phyloP scores from a whole-genome alignment of 2,113 vertebrate species.

The Datnioides undecimradiatus region DNA sequence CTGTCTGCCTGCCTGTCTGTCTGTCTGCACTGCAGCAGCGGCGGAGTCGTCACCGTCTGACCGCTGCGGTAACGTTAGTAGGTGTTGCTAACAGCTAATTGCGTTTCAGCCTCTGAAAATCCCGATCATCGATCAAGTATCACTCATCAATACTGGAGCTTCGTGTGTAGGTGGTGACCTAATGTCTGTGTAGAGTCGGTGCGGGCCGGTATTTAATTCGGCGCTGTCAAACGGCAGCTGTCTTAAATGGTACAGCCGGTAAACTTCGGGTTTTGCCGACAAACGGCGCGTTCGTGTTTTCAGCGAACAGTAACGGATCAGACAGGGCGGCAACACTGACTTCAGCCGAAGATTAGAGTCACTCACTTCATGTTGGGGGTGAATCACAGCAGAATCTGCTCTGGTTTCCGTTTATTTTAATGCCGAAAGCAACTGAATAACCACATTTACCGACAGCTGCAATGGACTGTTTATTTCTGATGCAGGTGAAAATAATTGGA shows the following conservation, averaged over 20 bases:
- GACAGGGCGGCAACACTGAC: conserved; percentile 33
- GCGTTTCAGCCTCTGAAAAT: not conserved
- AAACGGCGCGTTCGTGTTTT: not conserved
- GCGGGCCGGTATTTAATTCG: not conserved
- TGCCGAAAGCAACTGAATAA: not conserved
- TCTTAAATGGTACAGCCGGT: too few species aligned
- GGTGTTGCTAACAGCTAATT: conserved; percentile 15
- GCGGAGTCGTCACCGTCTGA: conserved; percentile 3
- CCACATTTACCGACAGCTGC: fast-evolving
- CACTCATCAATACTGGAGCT: not conserved
- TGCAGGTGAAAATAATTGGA: too few species aligned
- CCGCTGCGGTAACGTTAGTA: conserved; percentile 32
- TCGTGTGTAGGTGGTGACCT: not conserved
- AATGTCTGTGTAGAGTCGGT: fast-evolving
- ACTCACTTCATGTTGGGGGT: not conserved
- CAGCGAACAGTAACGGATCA: not conserved
- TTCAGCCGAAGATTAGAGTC: not conserved
- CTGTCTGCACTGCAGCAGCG: conserved; percentile 45
- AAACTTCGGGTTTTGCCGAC: not conserved
- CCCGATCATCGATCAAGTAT: fast-evolving
- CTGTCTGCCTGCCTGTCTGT: not conserved
- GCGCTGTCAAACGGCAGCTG: fast-evolving
- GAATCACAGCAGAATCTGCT: not conserved
- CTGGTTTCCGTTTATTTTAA: fast-evolving
- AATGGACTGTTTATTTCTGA: fast-evolving